Base-by-base conservation (phyloP, 2,888 invertebrate species). In the Plusia festucae region DNA sequence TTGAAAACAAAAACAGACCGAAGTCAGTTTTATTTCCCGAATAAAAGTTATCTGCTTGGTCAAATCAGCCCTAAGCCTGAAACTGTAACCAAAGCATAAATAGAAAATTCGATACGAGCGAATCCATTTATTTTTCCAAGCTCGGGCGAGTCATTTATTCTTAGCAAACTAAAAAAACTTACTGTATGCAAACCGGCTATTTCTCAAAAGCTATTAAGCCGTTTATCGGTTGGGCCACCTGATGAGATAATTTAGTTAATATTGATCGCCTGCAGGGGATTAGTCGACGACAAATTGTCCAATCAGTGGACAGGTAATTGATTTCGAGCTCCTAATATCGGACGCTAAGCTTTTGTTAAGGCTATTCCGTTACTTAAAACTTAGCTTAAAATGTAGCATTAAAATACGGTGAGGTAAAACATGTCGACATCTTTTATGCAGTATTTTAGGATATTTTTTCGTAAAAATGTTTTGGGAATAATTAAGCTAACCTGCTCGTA, bases 231-330 rank as follows among this genome's bases (percentile, higher is more conserved):
- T 78, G 76, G 79, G 78, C 81, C 82, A 87, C 87, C 88, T 92
- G 91, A 92, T 88, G 90, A 93, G 90, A 90, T 91, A 91, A 91
- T 92, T 92, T 92, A 90, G 90, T 90, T 90, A 87, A 87, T 90
- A 93, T 93, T 90, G 92, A 95, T 87, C 88, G 83, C 68, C 70
- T 69, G 70, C 64, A 67, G 56, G 78, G 89, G 90, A 91, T 95
- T 92, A 95, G 88, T 90, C 70, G 89, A 88, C 92, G 93, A 95
- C 95, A 95, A 95, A 96, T 96, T 95, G 95, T 92, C 91, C 93
- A 93, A 95, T 95, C 95, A 93, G 88, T 90, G 91, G 89, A 89
- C 92, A 93, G 93, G 93, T 95, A 96, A 96, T 96, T 95, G 95
- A 95, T 96, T 95, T 89, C 88, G 89, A 93, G 90, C 92, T 92